Base-by-base conservation (phyloP, 2,888 invertebrate genomes). In the Agrochola lota region DNA sequence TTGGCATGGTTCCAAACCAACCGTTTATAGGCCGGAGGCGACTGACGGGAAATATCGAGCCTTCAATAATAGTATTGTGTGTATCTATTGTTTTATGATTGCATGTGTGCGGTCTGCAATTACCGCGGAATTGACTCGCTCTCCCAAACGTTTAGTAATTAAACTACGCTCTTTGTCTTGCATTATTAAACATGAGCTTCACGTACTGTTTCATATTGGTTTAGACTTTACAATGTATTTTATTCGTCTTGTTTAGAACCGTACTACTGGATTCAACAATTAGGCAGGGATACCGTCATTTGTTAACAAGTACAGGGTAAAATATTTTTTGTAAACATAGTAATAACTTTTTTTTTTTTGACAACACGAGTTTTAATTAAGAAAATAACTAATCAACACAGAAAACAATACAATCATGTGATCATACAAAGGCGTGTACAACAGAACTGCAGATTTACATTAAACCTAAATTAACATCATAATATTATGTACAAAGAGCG, bases 1-100 rank as follows among this genome's bases (percentile, higher is more conserved):
- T 89, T 94, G 94, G 94, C 91, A 81, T 83, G 52, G n/a, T 78
- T 93, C 94, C 94, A 94, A 94, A 86, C 87, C 85, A 79, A 87
- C 87, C 89, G 89, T 88, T 88, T 90, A 90, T 90, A 91, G 78
- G 90, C 93, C 92, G 88, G 89, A 86, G 92, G 93, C 92, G 90
- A 91, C 90, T 90, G 92, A 91, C 91, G 88, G 89, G 88, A 92
- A 93, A 92, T 92, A 92, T 91, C 89, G 89, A 89, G 89, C 87
- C 88, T 90, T 91, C 91, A 88, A 93, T 93, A 91, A 90, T 90
- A 91, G 68, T 71, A 73, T 70, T 66, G 70, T 81, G 55, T 67
- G 35, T 75, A 74, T 87, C 89, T 89, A 90, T 89, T 92, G 91
- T 91, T 92, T 92, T 93, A 92, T 90, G 88, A 87, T 84, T 85